Evolutionary conservation across 2,888 invertebrate genomes (phyloP).

Genomic region (Tiliacea aurago): DNA sequence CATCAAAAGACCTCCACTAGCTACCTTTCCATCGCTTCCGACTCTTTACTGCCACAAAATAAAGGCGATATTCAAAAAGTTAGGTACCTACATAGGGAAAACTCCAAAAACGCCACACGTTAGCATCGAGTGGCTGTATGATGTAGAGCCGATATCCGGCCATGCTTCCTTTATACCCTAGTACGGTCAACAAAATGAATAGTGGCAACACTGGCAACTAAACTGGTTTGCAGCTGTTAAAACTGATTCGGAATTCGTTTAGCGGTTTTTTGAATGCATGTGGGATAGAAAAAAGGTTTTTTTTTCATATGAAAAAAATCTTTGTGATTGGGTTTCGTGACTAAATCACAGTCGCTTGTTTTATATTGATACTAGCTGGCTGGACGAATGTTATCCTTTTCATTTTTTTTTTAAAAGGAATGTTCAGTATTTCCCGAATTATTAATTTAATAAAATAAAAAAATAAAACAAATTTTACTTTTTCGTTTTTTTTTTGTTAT

Average conservation of each 20-base stretch:
- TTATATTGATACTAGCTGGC: neutral
- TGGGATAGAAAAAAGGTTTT: neutral
- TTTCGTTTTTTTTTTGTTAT: no score
- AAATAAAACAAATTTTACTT: no score
- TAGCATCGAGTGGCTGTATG: constrained; percentile 37
- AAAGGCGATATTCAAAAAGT: constrained; percentile 23
- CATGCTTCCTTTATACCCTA: constrained; percentile 35
- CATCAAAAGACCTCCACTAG: no score
- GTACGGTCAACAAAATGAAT: constrained; percentile 39
- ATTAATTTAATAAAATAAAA: no score
- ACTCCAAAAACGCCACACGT: constrained; percentile 36
- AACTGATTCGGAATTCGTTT: constrained; percentile 25
- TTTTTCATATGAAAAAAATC: neutral
- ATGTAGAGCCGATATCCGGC: constrained; percentile 51
- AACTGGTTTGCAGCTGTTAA: constrained; percentile 35
- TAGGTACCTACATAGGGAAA: constrained; percentile 2
- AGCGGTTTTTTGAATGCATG: constrained; percentile 14
- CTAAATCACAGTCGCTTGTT: neutral
- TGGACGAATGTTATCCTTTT: no score
- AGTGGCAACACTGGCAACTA: constrained; percentile 15
- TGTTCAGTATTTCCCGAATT: no score
- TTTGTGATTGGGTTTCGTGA: neutral
- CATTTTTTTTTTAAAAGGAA: no score
- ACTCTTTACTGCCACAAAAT: neutral
- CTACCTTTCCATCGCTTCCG: neutral